Evolutionary conservation across 2,888 invertebrate genomes (phyloP), one percentile per base, ranked within the genome.

Genomic region (Sussaba pulchella): DNA sequence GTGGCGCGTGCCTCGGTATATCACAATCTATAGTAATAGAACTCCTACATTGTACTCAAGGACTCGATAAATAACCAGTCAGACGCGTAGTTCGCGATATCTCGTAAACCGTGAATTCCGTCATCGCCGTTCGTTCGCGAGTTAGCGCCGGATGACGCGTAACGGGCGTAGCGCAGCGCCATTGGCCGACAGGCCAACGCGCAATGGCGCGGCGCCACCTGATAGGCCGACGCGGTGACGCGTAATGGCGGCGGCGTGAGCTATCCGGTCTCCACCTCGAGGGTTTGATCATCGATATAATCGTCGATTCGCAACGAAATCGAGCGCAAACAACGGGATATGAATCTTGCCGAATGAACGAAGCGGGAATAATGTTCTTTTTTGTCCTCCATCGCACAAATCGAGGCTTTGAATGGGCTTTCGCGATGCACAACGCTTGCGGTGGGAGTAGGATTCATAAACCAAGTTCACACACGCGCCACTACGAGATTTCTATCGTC

Each of bases 391-490:
- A 64, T 79, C 78, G 64, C 74, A 74, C 64, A 69, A 74, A 63
- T 2, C 67, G 9, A 31, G 9, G 61, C 43, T 72, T 47, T 19
- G 26, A 52, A 17, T n/a, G 12, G 41, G n/a, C n/a, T n/a, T n/a
- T n/a, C n/a, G n/a, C n/a, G n/a, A n/a, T 71, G n/a, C 31, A 24
- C 47, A 36, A 54, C 41, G 43, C 31, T 45, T 72, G 50, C 59
- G 59, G 43, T 45, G 54, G 52, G 59, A 52, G 73, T 74, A 73
- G 64, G 73, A 67, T 71, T 67, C 61, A 66, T 59, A 6, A 31
- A 6, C 77, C 78, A 74, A 81, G 81, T 81, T 81, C 81, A 81
- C 74, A 81, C 81, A 81, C 77, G 81, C 81, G 81, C 81, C 77
- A 39, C 36, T 6, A 45, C 50, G 45, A 67, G 77, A 81, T 81